Base-by-base conservation (phyloP, 2,888 invertebrate genomes). In the Gibbula magus region DNA sequence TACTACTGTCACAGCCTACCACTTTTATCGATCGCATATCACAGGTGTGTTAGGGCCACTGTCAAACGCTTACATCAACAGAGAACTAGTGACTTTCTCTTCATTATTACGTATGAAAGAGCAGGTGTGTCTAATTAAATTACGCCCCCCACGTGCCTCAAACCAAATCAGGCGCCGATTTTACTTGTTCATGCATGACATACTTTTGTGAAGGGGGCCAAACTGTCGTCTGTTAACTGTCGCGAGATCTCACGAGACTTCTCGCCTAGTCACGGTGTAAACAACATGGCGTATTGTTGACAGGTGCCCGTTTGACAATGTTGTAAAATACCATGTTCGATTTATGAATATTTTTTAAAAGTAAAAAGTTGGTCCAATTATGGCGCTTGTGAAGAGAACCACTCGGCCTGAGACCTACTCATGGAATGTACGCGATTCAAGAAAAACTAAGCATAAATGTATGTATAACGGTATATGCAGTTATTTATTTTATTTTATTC, bases 201-300 rank as follows among this genome's bases (percentile, higher is more conserved):
- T 8, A 61, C 3, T 29, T 61, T 29, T 61, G 25, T 25, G 18
- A 2, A 25, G 61, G 25, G 25, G 61, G 4, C 56, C 4, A 25
- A 61, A 45, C 29, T 61, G 8, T 29, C 25, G 29, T 5, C 29
- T 61, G 16, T 25, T 16, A 4, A 13, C 10, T 7, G 25, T 29
- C 61, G 61, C 61, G 61, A 61, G 61, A 61, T 61, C 13, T 61
- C 29, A 16, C 61, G 61, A 61, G 61, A 22, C 8, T 7, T 61
- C 29, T 25, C 25, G 61, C 61, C 25, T 61, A 61, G 61, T 61
- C 61, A 61, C 39, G 77, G 61, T 39, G 77, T 81, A 84, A 88
- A 88, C 88, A 88, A 87, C 80, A 87, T 88, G 86, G 86, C 84
- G 85, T 82, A 25, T 25, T 61, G 61, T 25, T 29, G 25, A 61